These are phyloP conservation scores for Eptesicus fuscus DNA, from an alignment of 2,113 vertebrate species.

Conservation along the genomic window DNA sequence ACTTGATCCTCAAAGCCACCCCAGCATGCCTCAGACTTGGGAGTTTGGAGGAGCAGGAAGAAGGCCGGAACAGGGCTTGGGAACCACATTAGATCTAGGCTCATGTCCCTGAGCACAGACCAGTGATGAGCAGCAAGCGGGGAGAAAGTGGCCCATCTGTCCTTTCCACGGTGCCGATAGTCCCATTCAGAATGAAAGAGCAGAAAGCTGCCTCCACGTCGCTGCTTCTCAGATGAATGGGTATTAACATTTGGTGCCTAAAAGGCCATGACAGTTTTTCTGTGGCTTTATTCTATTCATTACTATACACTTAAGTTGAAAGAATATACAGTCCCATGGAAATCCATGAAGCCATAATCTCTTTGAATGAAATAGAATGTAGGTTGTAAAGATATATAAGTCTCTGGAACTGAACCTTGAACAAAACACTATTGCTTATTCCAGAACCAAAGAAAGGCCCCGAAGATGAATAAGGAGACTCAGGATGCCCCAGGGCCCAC, in stretches of 20 bases:
- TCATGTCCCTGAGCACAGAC: background rate
- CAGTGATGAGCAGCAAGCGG: background rate
- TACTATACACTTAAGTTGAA: background rate
- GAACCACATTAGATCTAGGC: background rate
- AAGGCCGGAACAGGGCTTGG: background rate
- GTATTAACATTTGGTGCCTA: background rate
- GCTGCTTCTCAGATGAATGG: background rate
- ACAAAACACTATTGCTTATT: background rate
- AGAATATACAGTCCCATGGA: background rate
- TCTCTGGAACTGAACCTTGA: background rate
- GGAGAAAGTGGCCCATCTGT: background rate
- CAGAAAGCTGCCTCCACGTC: background rate
- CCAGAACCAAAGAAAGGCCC: background rate
- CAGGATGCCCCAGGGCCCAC: background rate
- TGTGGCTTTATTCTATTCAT: conserved; percentile 4
- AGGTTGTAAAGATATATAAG: background rate
- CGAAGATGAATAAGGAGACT: background rate
- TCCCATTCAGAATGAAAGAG: background rate
- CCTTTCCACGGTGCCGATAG: background rate
- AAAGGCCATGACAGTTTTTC: background rate
- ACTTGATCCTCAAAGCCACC: background rate
- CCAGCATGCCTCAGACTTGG: background rate
- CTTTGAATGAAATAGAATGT: background rate
- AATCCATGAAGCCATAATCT: background rate
- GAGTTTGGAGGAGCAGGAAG: background rate